A percentile compares a stretch with the other conserved stretches of the same genome.
Evolutionary conservation across 2,113 vertebrate genomes (phyloP).

Genomic region (Tinamus guttatus): DNA sequence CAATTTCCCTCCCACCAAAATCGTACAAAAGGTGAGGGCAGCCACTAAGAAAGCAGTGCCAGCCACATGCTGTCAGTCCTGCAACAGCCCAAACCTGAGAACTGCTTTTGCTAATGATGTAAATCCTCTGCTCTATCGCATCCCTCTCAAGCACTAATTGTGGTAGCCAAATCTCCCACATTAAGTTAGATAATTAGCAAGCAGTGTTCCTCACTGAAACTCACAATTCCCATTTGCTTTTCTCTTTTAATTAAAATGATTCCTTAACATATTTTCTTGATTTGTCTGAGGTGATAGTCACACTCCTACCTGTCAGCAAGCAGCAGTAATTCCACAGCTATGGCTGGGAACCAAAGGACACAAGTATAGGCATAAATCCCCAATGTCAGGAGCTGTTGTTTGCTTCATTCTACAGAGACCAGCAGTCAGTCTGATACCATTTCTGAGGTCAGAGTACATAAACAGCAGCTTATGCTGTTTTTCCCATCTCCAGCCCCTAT

Average conservation of each 20-base stretch:
- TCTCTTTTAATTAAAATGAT: constrained; percentile 17
- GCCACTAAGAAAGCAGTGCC: not conserved
- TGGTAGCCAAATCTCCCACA: fast-evolving
- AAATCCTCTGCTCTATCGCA: not conserved
- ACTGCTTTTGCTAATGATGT: not conserved
- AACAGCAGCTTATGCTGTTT: not conserved
- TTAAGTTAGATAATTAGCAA: not conserved
- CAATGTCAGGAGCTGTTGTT: not conserved
- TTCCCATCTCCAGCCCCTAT: not conserved
- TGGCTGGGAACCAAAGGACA: not conserved
- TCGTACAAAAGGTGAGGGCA: not conserved
- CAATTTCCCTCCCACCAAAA: not conserved
- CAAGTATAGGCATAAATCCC: constrained; percentile 15
- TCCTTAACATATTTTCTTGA: not conserved
- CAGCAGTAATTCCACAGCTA: constrained; percentile 1
- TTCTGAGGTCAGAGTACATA: constrained; percentile 46
- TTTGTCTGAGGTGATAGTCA: not conserved
- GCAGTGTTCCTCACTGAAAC: not conserved
- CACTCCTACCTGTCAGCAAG: not conserved
- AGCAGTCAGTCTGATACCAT: not conserved
- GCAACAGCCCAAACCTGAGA: not conserved
- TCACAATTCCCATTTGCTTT: not conserved
- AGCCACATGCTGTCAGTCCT: not conserved
- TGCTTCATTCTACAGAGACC: not conserved
- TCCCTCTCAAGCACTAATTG: not conserved